Percentiles rank a stretch among this genome's conserved stretches.
Conservation (phyloP, 1,140 invertebrate species). For the silkworm (Bombyx mori) region DNA sequence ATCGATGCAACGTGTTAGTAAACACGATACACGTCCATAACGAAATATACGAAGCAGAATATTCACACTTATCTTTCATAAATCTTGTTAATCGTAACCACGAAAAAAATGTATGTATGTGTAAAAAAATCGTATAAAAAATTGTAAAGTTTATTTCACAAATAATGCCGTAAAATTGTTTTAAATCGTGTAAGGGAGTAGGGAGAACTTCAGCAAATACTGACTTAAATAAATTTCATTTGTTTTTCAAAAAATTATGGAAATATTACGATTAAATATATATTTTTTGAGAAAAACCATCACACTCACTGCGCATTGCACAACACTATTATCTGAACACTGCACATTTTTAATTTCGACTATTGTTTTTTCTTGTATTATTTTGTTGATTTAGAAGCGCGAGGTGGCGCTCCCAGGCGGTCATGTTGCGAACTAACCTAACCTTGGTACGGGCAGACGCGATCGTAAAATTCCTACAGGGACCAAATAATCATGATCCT, state of each 20-base stretch:
- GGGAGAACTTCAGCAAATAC: not conserved
- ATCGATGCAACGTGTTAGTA: conserved; percentile 67
- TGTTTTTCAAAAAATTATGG: no score
- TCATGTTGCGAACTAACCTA: conserved; percentile 62
- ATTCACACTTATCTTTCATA: not conserved
- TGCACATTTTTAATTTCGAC: no score
- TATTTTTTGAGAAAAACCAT: no score
- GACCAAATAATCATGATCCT: conserved; percentile 40
- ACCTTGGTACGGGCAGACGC: conserved; percentile 45
- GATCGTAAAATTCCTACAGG: conserved; percentile 33
- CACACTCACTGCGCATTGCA: conserved; percentile 2
- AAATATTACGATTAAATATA: no score
- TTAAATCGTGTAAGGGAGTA: not conserved
- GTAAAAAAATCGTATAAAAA: not conserved
- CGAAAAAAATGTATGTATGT: not conserved
- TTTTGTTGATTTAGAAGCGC: conserved; percentile 18
- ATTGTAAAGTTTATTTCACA: not conserved
- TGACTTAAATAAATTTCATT: no score
- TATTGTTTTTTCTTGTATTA: conserved; percentile 2
- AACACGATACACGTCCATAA: conserved; percentile 25
- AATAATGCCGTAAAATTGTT: not conserved
- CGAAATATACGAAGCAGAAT: not conserved
- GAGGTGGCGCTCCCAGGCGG: conserved; percentile 49
- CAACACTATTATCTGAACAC: not conserved
- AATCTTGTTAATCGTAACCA: conserved; percentile 19